Base-by-base conservation (phyloP, 2,113 vertebrate genomes). In the Syrrhaptes paradoxus region DNA sequence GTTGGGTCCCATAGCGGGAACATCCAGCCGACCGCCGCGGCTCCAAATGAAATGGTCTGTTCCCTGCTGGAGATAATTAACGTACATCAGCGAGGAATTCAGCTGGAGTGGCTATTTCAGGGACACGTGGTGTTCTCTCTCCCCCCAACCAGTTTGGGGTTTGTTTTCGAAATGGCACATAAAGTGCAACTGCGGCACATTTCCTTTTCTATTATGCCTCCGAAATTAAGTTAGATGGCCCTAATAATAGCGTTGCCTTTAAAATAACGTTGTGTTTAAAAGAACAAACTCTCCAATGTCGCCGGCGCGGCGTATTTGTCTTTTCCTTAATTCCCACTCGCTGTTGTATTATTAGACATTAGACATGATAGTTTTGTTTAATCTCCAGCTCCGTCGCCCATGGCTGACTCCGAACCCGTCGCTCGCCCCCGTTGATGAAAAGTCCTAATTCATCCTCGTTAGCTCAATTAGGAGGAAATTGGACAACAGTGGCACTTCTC, bases 361-460 rank as follows among this genome's bases (percentile, higher is more conserved):
- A 98, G 41, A 98, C 97, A 96, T 92, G 93, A 95, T 95, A 97
- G 97, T 97, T 98, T 98, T 98, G 98, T 98, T 98, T 98, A 98
- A 98, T 98, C 98, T 98, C 97, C 73, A 89, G 97, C 98, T 98
- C 98, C 94, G 93, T 97, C n/a, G 82, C 98, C 98, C 98, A 98
- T 97, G 98, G 97, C 98, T 98, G 97, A 94, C 96, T 98, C 97
- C 91, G 85, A 97, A 92, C 95, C 87, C 71, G 97, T 97, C 85
- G 51, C 97, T 98, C 87, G 96, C 96, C 96, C 98, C 97, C 85
- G 87, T 87, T 97, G 97, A 97, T 98, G 97, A 96, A 98, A 98
- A 98, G 97, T 97, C 96, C 97, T 98, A 98, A 98, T 98, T 98
- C 97, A 98, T 98, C 97, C 98, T 98, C 95, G 98, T 98, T 98